A percentile compares a stretch with the other conserved stretches of the same genome.
These are phyloP conservation scores for Vannuccia rotundouncinata DNA, from an alignment of 2,888 invertebrate genomes.

Conservation along the genomic window DNA sequence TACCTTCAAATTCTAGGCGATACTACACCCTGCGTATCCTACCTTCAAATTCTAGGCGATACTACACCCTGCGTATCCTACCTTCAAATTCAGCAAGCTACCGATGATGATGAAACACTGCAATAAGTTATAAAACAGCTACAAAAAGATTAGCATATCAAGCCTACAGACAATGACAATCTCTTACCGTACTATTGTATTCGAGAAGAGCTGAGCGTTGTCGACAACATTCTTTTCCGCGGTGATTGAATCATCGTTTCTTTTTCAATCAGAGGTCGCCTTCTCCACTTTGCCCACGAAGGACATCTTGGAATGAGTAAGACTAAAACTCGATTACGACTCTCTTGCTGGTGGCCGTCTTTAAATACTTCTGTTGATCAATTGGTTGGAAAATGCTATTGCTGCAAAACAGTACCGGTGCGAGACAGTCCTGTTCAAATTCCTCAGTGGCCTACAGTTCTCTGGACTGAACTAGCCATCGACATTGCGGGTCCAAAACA, in stretches of 20 bases:
- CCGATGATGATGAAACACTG: slow-evolving; percentile 20
- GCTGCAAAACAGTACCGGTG: slow-evolving; percentile 14
- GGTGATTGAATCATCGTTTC: slow-evolving; percentile 32
- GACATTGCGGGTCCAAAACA: slow-evolving; percentile 31
- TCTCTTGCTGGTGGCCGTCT: slow-evolving; percentile 25
- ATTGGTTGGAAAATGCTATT: neutral
- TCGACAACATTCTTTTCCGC: slow-evolving; percentile 19
- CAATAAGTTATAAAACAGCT: slow-evolving; percentile 11
- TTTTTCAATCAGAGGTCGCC: slow-evolving; percentile 1
- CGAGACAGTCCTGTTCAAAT: slow-evolving; percentile 34
- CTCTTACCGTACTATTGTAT: slow-evolving; percentile 21
- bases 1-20: neutral
- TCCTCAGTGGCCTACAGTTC: neutral
- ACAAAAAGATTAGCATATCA: slow-evolving; percentile 10
- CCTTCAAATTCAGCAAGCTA: slow-evolving; percentile 14
- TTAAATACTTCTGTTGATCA: slow-evolving; percentile 5
- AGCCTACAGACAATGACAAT: slow-evolving; percentile 12
- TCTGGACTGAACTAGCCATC: slow-evolving; percentile 14
- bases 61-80: slow-evolving; percentile 1
- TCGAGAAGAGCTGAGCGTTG: slow-evolving; percentile 25
- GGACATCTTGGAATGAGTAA: slow-evolving; percentile 20
- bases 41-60: neutral
- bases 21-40: neutral
- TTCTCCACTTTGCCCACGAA: slow-evolving; percentile 27
- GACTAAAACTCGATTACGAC: slow-evolving; percentile 27